These are phyloP conservation scores for Addax nasomaculatus DNA, from an alignment of 2,113 vertebrate species.

Conservation along the genomic window DNA sequence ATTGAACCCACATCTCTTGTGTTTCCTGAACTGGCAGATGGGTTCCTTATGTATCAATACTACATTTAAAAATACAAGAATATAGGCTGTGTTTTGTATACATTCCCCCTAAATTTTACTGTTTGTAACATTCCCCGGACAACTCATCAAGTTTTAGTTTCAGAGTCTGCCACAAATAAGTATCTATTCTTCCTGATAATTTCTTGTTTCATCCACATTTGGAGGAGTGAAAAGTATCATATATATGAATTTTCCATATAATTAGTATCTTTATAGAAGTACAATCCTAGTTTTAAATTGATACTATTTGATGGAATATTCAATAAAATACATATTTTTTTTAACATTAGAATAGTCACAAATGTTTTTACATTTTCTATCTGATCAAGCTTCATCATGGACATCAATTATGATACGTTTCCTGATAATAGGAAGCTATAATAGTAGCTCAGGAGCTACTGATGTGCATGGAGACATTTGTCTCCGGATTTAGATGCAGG, in stretches of 20 bases:
- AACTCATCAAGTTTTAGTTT: background rate
- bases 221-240: background rate
- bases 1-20: background rate
- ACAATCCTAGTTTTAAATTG: background rate
- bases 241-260: background rate
- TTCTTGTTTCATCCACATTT: background rate
- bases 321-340: background rate
- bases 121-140: background rate
- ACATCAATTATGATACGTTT: background rate
- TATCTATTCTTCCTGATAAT: background rate
- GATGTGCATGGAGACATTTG: background rate
- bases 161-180: background rate
- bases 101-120: background rate
- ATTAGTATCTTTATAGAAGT: background rate
- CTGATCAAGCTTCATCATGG: background rate
- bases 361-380: background rate
- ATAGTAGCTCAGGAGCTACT: background rate
- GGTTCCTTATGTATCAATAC: background rate
- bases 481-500: too few species aligned
- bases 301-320: background rate
- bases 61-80: background rate
- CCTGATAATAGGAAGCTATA: background rate
- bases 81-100: background rate
- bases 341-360: background rate
- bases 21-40: background rate